Evolutionary conservation across 2,797 vertebrate species (phyloP).

Genomic region (Eleutherodactylus coqui): DNA sequence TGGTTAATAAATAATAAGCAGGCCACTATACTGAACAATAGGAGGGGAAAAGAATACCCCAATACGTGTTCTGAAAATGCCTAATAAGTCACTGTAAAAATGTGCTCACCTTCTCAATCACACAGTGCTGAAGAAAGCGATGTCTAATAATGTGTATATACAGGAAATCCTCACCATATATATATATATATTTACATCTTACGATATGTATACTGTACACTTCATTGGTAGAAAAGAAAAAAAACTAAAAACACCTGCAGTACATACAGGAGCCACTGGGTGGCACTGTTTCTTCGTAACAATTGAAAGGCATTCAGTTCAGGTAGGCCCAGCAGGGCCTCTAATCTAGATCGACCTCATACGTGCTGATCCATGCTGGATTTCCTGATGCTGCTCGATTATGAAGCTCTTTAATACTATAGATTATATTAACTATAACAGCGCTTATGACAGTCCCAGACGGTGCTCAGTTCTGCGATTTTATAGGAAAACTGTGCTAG

Average conservation of each 20-base stretch:
- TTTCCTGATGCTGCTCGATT: slow-evolving; percentile 17
- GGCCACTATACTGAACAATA: not conserved
- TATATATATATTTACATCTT: not conserved
- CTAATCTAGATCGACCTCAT: slow-evolving; percentile 14
- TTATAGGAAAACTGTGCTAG: slow-evolving; percentile 1
- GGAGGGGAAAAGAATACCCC: not conserved
- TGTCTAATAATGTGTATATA: slow-evolving; percentile 2
- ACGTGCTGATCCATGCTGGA: slow-evolving; percentile 18
- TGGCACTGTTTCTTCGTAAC: slow-evolving; percentile 27
- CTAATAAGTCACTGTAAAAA: not conserved
- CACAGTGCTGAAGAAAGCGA: slow-evolving; percentile 48
- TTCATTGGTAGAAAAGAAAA: slow-evolving; percentile 29
- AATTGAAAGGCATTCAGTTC: slow-evolving; percentile 32
- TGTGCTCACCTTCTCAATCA: slow-evolving; percentile 33
- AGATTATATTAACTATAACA: not conserved
- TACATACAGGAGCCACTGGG: slow-evolving; percentile 22
- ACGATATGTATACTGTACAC: slow-evolving; percentile 37
- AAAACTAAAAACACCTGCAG: slow-evolving; percentile 1
- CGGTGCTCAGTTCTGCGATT: slow-evolving; percentile 2
- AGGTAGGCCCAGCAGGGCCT: not conserved
- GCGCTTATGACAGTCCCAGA: not conserved
- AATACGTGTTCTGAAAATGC: not conserved
- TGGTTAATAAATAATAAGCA: slow-evolving; percentile 48
- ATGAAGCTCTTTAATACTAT: slow-evolving; percentile 43
- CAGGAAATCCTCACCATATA: not conserved